Base-by-base conservation (phyloP, 2,113 vertebrate species). In the Gavia stellata region DNA sequence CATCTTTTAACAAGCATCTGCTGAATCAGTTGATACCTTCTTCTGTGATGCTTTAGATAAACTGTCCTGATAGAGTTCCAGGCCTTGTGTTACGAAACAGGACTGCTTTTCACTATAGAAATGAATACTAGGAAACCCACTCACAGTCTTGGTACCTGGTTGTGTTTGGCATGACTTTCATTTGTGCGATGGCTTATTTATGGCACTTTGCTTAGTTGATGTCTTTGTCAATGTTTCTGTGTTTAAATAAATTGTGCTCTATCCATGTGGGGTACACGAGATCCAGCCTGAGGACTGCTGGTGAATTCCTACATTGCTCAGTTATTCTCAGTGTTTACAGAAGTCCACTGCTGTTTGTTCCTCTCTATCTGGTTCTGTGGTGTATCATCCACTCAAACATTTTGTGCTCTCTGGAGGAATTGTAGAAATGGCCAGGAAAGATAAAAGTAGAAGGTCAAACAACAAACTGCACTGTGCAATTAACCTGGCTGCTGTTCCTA, bases 401-500 rank as follows among this genome's bases (percentile, higher is more conserved):
- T 84, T 71, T 80, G 15, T 45, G n/a, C 24, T 83, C 66, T 70
- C 80, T 8, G 36, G 63, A 81, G 72, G 50, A 47, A n/a, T 3
- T 40, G 52, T 11, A 47, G 42, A 91, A 93, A 83, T 58, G 38
- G 56, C 34, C 47, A 70, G 52, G 34, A 67, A 68, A 84, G 81
- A 73, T 34, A 56, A 75, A 86, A 88, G 59, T 17, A 65, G 79
- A 90, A 93, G 90, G 93, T 95, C 92, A 96, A 86, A 93, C 56
- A 92, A 67, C 81, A 86, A 92, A 79, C 67, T 53, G 45, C 28
- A 7, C 13, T 2, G 26, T 86, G 77, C 86, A 52, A 28, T 71
- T 75, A 88, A 93, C 84, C 80, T 93, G 94, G 92, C 67, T 92
- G 78, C 66, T 81, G 8, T 83, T 94, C 84, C 80, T 50, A 49